Evolutionary conservation across 2,888 invertebrate species (phyloP).

Genomic region (Pollenia amentaria): DNA sequence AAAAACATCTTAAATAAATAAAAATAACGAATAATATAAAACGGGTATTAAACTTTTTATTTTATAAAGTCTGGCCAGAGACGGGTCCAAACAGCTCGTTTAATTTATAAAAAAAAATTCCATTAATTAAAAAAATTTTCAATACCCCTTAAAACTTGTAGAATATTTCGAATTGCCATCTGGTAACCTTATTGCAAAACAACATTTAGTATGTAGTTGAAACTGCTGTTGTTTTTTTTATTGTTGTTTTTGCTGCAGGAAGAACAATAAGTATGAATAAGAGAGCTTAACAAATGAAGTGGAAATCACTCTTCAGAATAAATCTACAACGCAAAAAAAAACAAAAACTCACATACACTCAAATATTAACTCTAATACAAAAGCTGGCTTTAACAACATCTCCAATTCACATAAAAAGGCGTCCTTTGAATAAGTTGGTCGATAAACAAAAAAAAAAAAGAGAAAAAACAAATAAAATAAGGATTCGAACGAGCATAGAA

Average conservation of each 20-base stretch:
- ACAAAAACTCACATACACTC: slow-evolving; percentile 4
- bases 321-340: not conserved
- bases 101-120: no score
- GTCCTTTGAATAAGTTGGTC: slow-evolving; percentile 22
- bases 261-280: slow-evolving; percentile 34
- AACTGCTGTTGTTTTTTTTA: not conserved
- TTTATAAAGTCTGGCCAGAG: no score
- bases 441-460: not conserved
- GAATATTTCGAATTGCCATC: not conserved
- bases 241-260: not conserved
- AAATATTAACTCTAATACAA: slow-evolving; percentile 27
- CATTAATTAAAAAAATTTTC: no score
- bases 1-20: no score
- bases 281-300: slow-evolving; percentile 66
- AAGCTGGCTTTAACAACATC: slow-evolving; percentile 42
- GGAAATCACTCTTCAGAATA: slow-evolving; percentile 54
- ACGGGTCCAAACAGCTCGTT: no score
- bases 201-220: not conserved
- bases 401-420: slow-evolving; percentile 36
- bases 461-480: not conserved
- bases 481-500: slow-evolving; percentile 24
- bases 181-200: slow-evolving; percentile 17
- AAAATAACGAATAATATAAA: no score
- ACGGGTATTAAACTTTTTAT: no score
- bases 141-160: no score